These are phyloP conservation scores for Resseliella maxima DNA, from an alignment of 2,888 invertebrate genomes.

Conservation along the genomic window DNA sequence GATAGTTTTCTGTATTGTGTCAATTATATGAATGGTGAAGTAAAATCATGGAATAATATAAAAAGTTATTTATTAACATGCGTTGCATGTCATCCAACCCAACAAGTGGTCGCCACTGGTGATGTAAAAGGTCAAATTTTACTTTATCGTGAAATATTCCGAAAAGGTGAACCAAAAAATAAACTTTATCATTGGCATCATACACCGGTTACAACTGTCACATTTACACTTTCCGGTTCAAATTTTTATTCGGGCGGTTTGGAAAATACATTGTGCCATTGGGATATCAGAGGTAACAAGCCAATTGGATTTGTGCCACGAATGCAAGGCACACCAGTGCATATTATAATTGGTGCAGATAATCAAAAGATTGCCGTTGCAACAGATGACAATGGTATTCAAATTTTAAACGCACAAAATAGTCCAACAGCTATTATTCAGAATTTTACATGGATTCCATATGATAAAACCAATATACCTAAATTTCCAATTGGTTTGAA, in stretches of 20 bases:
- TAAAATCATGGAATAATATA: not conserved
- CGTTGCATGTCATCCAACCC: slow-evolving; percentile 75
- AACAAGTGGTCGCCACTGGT: slow-evolving; percentile 76
- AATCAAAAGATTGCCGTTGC: slow-evolving; percentile 75
- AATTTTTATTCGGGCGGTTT: slow-evolving; percentile 81
- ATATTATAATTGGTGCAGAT: slow-evolving; percentile 73
- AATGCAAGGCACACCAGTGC: slow-evolving; percentile 75
- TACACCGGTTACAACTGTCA: slow-evolving; percentile 74
- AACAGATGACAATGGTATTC: slow-evolving; percentile 77
- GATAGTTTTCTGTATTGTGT: not conserved
- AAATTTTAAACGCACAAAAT: slow-evolving; percentile 70
- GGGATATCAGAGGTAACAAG: slow-evolving; percentile 71
- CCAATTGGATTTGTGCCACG: slow-evolving; percentile 75
- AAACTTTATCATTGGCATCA: slow-evolving; percentile 81
- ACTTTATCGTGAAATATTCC: slow-evolving; percentile 72
- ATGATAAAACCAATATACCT: slow-evolving; percentile 67
- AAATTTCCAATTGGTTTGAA: slow-evolving; percentile 67
- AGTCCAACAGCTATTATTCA: slow-evolving; percentile 73
- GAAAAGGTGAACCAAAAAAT: slow-evolving; percentile 59
- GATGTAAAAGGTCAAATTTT: slow-evolving; percentile 74
- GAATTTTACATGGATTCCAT: slow-evolving; percentile 74
- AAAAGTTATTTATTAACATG: slow-evolving; percentile 69
- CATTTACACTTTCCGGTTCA: slow-evolving; percentile 74
- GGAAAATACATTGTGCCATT: slow-evolving; percentile 82
- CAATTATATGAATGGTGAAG: slow-evolving; percentile 10